These are phyloP conservation scores for Dolichallabes microphthalmus DNA, from an alignment of 2,113 vertebrate species.

Conservation along the genomic window DNA sequence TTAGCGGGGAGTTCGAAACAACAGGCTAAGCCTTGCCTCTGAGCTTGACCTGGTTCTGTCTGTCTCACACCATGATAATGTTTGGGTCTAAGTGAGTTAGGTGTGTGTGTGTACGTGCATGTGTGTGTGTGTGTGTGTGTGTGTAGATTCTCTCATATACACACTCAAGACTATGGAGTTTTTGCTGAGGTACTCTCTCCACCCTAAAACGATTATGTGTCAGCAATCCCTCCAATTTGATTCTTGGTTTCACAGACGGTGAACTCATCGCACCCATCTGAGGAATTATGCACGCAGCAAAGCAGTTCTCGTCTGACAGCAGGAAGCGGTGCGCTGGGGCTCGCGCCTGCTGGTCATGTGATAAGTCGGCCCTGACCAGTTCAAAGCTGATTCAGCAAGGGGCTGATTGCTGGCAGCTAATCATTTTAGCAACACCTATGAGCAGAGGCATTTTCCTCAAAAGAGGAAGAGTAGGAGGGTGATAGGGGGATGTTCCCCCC, in stretches of 20 bases:
- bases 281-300: constrained; percentile 74
- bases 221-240: constrained; percentile 71
- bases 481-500: constrained; percentile 25
- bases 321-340: constrained; percentile 43
- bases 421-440: constrained; percentile 73
- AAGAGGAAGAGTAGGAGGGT: constrained; percentile 27
- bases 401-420: constrained; percentile 73
- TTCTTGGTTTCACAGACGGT: constrained; percentile 69
- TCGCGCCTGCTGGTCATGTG: constrained; percentile 68
- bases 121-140: constrained; percentile 20
- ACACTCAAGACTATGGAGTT: constrained; percentile 41
- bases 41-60: constrained; percentile 73
- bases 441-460: constrained; percentile 54
- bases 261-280: constrained; percentile 75
- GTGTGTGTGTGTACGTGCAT: not conserved
- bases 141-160: constrained; percentile 19
- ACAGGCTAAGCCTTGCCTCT: constrained; percentile 60
- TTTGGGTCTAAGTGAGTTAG: constrained; percentile 37
- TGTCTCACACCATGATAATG: constrained; percentile 59
- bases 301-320: constrained; percentile 71
- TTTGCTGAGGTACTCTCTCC: constrained; percentile 38
- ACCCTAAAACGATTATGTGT: constrained; percentile 76
- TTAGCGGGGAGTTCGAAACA: constrained; percentile 65
- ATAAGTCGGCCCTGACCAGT: constrained; percentile 73
- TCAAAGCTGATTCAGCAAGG: constrained; percentile 72